Evolutionary conservation across 2,113 vertebrate species (phyloP).

Genomic region (Seriola aureovittata): DNA sequence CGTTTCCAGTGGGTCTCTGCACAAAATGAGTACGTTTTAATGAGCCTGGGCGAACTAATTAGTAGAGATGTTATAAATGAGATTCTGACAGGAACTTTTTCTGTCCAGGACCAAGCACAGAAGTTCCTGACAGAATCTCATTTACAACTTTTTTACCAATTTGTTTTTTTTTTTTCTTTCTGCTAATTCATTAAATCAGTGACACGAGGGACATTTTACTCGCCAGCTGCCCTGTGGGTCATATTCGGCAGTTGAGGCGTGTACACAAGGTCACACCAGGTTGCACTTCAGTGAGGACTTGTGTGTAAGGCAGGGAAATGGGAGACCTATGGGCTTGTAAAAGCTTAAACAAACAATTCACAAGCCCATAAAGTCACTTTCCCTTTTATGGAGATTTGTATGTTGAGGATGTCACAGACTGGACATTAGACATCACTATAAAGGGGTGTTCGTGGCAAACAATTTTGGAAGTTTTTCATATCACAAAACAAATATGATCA

Average conservation of each 20-base stretch:
- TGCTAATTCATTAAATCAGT: constrained; percentile 31
- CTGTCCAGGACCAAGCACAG: neutral
- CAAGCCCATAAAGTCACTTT: constrained; percentile 22
- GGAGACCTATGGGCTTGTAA: constrained; percentile 11
- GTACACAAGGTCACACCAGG: constrained; percentile 1
- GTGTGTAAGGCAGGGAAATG: constrained; percentile 8
- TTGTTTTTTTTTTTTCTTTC: neutral
- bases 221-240: constrained; percentile 27
- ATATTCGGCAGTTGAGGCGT: neutral
- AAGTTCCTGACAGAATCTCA: neutral
- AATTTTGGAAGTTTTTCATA: no score
- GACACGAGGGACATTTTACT: constrained; percentile 3
- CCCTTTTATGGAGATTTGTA: constrained; percentile 16
- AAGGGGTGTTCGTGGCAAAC: neutral
- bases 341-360: constrained; percentile 35
- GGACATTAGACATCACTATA: neutral
- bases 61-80: no score
- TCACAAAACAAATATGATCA: neutral
- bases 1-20: neutral
- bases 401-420: neutral
- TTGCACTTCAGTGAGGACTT: constrained; percentile 7
- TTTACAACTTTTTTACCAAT: neutral
- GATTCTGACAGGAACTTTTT: no score
- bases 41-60: neutral
- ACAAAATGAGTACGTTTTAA: constrained; percentile 48